Conservation (phyloP, 2,888 invertebrate species). For the Amaurobius ferox region DNA sequence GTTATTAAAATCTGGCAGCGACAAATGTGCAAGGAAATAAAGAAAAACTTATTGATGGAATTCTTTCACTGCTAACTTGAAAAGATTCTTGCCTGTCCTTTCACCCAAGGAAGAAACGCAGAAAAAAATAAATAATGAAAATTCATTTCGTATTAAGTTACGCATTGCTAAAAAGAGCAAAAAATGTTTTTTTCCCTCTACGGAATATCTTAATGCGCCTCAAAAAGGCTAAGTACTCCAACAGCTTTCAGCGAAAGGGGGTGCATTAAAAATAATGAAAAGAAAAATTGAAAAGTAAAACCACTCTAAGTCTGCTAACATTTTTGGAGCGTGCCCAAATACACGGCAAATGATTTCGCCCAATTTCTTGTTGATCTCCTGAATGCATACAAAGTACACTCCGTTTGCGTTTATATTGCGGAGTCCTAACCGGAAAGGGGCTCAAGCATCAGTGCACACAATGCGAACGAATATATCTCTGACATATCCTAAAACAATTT, state of each 20-base stretch:
- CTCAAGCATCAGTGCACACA: constrained; percentile 13
- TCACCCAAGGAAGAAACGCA: background rate
- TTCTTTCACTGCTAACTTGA: too few species aligned
- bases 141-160: background rate
- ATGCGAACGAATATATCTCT: background rate
- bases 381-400: constrained; percentile 38
- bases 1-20: too few species aligned
- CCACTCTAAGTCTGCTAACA: constrained; percentile 68
- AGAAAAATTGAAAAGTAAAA: constrained; percentile 43
- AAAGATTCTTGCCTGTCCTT: background rate
- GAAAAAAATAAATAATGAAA: background rate
- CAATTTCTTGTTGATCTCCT: constrained; percentile 63
- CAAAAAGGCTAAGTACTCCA: background rate
- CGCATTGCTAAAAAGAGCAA: background rate
- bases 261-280: constrained; percentile 25
- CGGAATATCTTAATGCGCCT: constrained; percentile 9
- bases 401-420: constrained; percentile 27
- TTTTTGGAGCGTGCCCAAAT: constrained; percentile 64
- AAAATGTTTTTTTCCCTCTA: background rate
- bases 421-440: constrained; percentile 17
- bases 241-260: constrained; percentile 21
- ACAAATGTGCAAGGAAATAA: too few species aligned
- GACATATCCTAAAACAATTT: background rate
- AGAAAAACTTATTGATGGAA: too few species aligned
- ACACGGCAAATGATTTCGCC: constrained; percentile 69